Percentiles rank a stretch among this genome's conserved stretches.
These are phyloP conservation scores for Tipula vernalis DNA, from an alignment of 2,888 invertebrate species.

Conservation along the genomic window DNA sequence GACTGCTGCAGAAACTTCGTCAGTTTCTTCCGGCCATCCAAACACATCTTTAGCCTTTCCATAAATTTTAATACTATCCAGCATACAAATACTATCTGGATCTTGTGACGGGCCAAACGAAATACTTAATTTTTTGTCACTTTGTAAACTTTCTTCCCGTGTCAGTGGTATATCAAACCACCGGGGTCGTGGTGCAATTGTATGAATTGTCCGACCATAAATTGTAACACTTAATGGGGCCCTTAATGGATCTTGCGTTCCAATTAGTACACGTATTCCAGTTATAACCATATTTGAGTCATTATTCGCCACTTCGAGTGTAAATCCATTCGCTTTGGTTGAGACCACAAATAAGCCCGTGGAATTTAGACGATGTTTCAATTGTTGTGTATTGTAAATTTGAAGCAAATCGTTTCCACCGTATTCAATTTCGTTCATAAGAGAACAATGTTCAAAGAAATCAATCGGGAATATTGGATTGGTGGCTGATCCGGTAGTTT, in stretches of 20 bases:
- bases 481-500: slow-evolving; percentile 31
- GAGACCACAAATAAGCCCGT: slow-evolving; percentile 85
- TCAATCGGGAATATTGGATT: slow-evolving; percentile 78
- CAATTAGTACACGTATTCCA: slow-evolving; percentile 74
- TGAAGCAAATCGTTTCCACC: slow-evolving; percentile 91
- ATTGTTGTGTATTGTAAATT: slow-evolving; percentile 85
- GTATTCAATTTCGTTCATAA: slow-evolving; percentile 85
- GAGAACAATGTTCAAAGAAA: slow-evolving; percentile 91
- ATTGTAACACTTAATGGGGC: slow-evolving; percentile 30
- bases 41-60: slow-evolving; percentile 92
- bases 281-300: slow-evolving; percentile 83
- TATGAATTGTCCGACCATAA: slow-evolving; percentile 55
- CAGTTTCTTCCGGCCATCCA: slow-evolving; percentile 93
- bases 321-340: slow-evolving; percentile 81
- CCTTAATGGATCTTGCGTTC: slow-evolving; percentile 38
- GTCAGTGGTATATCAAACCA: slow-evolving; percentile 96
- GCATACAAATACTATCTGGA: slow-evolving; percentile 77
- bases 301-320: slow-evolving; percentile 74
- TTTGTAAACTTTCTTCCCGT: slow-evolving; percentile 81
- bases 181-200: slow-evolving; percentile 59
- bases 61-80: slow-evolving; percentile 90
- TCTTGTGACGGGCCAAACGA: slow-evolving; percentile 77
- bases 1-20: slow-evolving; percentile 43
- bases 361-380: slow-evolving; percentile 61
- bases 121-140: slow-evolving; percentile 80